Percentiles rank a stretch among this genome's conserved stretches.
Conservation (phyloP, 2,797 vertebrate species). For the Mormyrus proboscirostris region DNA sequence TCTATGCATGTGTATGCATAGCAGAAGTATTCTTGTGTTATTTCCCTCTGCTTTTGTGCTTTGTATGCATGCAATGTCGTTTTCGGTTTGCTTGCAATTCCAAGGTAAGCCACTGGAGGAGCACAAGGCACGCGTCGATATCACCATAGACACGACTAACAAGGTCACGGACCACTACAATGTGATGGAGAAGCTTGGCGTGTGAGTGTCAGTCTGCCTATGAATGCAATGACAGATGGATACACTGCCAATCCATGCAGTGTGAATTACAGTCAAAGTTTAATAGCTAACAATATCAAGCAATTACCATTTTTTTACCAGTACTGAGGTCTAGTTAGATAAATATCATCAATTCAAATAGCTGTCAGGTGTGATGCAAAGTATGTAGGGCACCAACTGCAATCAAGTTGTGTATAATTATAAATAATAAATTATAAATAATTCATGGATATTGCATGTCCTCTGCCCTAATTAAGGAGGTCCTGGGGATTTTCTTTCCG, state of each 20-base stretch:
- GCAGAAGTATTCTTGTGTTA: not conserved
- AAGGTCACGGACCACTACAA: slow-evolving; percentile 66
- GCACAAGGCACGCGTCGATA: slow-evolving; percentile 35
- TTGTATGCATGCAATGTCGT: not conserved
- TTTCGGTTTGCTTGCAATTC: slow-evolving; percentile 22
- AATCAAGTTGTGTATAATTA: not conserved
- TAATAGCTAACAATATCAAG: not conserved
- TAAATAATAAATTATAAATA: not conserved
- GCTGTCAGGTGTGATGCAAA: not conserved
- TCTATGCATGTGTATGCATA: not conserved
- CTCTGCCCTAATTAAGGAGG: not conserved
- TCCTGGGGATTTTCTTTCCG: not conserved
- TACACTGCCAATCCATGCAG: not conserved
- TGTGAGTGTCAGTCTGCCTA: slow-evolving; percentile 60
- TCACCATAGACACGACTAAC: slow-evolving; percentile 60
- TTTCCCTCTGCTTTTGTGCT: not conserved
- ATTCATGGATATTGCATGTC: not conserved
- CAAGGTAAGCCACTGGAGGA: slow-evolving; percentile 37
- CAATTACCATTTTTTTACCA: not conserved
- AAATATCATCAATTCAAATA: not conserved
- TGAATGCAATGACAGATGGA: not conserved
- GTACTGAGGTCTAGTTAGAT: not conserved
- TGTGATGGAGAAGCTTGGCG: slow-evolving; percentile 72
- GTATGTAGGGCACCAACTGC: not conserved
- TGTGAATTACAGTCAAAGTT: not conserved